Base-by-base conservation (phyloP, 1,140 invertebrate species). In the Euura saliciscinereae region DNA sequence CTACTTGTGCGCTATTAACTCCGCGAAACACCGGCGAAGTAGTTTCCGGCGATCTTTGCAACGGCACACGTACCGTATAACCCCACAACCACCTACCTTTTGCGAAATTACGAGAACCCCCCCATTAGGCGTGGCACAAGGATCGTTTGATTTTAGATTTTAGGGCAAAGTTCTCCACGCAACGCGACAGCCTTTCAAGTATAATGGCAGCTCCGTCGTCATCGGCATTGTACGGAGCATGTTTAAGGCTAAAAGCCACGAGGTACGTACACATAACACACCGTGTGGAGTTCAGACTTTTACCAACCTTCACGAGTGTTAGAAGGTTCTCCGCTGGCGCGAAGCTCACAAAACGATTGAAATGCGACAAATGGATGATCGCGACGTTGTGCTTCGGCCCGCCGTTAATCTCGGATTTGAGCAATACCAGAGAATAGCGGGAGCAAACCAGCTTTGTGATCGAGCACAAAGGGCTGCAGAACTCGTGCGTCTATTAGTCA, bases 181-280 rank as follows among this genome's bases (percentile, higher is more conserved):
- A 67, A 43, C 66, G 66, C 66, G 43, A 28, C 66, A 43, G 73
- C 69, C 51, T 71, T 73, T 78, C 71, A 75, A 80, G 79, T 77
- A 78, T 84, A 84, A 85, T 84, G 82, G 75, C 79, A 79, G 77
- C 76, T 73, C 71, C 78, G 72, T n/a, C 46, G 46, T 51, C 46
- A n/a, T 51, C 46, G 46, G 46, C 46, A 51, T 51, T 51, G 46
- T 51, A 79, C 51, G 76, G 78, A 70, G 74, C 77, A 76, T 78
- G 80, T 78, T 79, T 82, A 79, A 79, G 77, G 82, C 82, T 82
- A 82, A 84, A 84, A 84, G 83, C 79, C 79, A 76, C 76, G 76
- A 64, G 11, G 66, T 65, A 51, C 46, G 46, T n/a, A n/a, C 46
- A 28, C 28, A 28, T 28, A 28, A 28, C 28, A 28, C 1, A 28